Conservation (phyloP, 2,113 vertebrate species). For the Mirza zaza region DNA sequence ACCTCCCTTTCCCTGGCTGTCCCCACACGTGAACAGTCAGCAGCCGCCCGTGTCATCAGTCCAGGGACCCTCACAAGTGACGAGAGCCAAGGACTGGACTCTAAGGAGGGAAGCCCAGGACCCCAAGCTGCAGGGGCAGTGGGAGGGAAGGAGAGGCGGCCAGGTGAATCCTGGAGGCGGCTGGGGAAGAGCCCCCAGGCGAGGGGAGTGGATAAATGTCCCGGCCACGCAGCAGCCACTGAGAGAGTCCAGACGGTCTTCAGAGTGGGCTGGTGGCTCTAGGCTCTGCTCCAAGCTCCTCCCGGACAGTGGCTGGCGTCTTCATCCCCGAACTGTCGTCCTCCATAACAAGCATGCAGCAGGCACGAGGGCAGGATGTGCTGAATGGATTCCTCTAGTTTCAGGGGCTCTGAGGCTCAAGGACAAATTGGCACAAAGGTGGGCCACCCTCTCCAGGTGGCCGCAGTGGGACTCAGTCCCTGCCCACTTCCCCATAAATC, state of each 20-base stretch:
- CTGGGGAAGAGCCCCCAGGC: not conserved
- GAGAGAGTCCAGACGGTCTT: not conserved
- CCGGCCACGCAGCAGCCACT: too few relatives aligned
- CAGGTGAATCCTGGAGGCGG: not conserved
- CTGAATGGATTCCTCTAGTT: not conserved
- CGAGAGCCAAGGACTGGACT: not conserved
- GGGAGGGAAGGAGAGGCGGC: not conserved
- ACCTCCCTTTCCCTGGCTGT: not conserved
- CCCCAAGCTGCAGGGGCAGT: not conserved
- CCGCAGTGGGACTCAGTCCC: not conserved
- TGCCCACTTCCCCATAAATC: not conserved
- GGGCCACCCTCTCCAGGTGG: not conserved
- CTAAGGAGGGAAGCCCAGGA: not conserved
- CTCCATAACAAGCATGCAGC: not conserved
- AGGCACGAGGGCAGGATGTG: accelerated
- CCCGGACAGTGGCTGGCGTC: not conserved
- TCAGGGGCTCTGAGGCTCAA: not conserved
- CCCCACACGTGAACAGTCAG: not conserved
- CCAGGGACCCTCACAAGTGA: not conserved
- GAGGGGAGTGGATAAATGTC: not conserved
- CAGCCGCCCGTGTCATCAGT: not conserved
- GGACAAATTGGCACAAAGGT: not conserved
- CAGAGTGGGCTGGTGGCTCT: not conserved
- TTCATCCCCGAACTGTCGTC: not conserved
- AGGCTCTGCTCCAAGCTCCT: not conserved